Base-by-base conservation (phyloP, 2,113 vertebrate genomes). In the Notothenia rossii region DNA sequence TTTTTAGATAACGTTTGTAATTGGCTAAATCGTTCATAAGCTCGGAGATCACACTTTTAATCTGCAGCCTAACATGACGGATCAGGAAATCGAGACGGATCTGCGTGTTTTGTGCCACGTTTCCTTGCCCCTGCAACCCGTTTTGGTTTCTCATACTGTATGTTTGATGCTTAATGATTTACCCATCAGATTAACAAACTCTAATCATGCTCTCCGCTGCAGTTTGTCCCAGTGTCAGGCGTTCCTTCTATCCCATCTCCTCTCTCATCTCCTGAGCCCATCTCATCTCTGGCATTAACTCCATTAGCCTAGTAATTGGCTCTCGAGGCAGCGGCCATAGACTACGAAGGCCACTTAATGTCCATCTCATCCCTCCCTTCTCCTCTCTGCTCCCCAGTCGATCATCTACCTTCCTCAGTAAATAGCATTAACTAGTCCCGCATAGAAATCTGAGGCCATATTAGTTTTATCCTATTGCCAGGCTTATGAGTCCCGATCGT, bases 391-490 rank as follows among this genome's bases (percentile, higher is more conserved):
- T 84, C 89, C 45, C 64, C 84, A 89, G 91, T 93, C 91, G 89
- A 94, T 92, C 91, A 92, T 94, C 94, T 93, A 94, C 92, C 94
- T 92, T 91, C 76, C 66, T 79, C 83, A 81, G 89, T 95, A 94
- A 95, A 95, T 93, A 94, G 90, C 86, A 85, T 93, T 92, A 91
- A 91, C 93, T 94, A 92, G 92, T 93, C 88, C 87, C 61, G 85
- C 82, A 93, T 93, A 94, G 91, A 95, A 94, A 93, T 91, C 81
- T 84, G 90, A 89, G 89, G 92, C 91, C 87, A 91, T 87, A 95
- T 94, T 93, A 94, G 90, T 92, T 92, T 95, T 95, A 95, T 95
- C 94, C 95, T 83, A 91, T 91, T 93, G 90, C 87, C 75, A 72
- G 82, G 89, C 87, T 93, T 88, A 94, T 94, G 91, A 92, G 91